phyloP scores from a whole-genome alignment of 92 coral and sea anemone species.

The Pocillopora meandrina region DNA sequence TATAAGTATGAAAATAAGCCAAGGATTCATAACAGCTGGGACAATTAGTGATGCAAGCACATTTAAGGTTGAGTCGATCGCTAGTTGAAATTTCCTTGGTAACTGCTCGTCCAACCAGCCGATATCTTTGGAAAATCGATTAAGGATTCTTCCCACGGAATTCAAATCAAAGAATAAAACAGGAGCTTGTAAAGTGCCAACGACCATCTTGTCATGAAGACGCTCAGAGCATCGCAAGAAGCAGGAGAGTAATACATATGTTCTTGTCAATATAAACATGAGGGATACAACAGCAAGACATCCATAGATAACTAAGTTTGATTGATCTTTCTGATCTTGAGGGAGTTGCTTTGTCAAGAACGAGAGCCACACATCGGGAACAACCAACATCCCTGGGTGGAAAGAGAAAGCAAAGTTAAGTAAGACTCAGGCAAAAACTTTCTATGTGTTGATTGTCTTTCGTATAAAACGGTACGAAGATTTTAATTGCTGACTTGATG shows the following conservation, averaged over 20 bases:
- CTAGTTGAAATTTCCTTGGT: background rate
- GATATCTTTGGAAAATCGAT: no score
- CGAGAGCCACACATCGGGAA: slow-evolving; percentile 17
- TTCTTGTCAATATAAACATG: background rate
- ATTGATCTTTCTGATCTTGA: background rate
- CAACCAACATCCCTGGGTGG: slow-evolving; percentile 1
- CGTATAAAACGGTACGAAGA: no score
- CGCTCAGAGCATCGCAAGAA: background rate
- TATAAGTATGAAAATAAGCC: background rate
- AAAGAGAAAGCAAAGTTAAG: background rate
- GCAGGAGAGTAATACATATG: background rate
- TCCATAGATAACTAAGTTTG: slow-evolving; percentile 10
- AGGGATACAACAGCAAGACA: background rate
- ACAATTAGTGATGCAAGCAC: background rate
- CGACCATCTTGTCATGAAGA: no score
- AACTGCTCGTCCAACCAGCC: background rate
- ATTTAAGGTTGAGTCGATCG: background rate
- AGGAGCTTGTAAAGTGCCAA: no score
- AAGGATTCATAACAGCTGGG: slow-evolving; percentile 4
- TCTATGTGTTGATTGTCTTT: no score
- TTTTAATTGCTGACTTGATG: no score
- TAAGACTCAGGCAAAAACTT: background rate
- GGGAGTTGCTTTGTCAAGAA: background rate
- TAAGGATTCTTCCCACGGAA: no score
- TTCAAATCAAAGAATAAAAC: no score